Percentiles rank a stretch among this genome's conserved stretches.
These are phyloP conservation scores for Tachina fera DNA, from an alignment of 2,888 invertebrate genomes.

Conservation along the genomic window DNA sequence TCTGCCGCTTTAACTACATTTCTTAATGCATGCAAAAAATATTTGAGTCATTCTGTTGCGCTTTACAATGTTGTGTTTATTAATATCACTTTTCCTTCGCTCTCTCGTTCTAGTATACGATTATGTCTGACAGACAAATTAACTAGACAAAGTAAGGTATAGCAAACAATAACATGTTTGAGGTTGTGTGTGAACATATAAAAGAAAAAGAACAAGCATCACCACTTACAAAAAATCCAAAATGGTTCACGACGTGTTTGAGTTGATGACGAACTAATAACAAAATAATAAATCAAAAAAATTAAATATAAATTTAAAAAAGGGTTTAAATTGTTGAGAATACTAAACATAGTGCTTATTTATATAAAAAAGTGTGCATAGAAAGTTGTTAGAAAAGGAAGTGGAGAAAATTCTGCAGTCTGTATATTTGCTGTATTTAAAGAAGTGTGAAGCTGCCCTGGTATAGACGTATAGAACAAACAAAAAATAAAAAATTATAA, in stretches of 20 bases:
- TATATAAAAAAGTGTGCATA: slow-evolving; percentile 4
- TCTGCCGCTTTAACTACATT: background rate
- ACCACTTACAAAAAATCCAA: slow-evolving; percentile 73
- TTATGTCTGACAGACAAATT: slow-evolving; percentile 31
- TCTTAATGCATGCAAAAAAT: background rate
- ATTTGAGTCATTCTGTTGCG: slow-evolving; percentile 44
- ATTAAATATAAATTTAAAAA: slow-evolving; percentile 4
- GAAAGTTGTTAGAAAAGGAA: background rate
- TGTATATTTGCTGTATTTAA: slow-evolving; percentile 39
- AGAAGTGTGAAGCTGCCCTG: slow-evolving; percentile 55
- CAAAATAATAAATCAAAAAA: slow-evolving; percentile 51
- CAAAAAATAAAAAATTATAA: slow-evolving; percentile 19
- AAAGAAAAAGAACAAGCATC: slow-evolving; percentile 64
- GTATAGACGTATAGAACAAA: slow-evolving; percentile 69
- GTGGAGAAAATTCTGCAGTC: slow-evolving; percentile 22
- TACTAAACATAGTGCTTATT: background rate
- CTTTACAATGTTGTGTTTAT: slow-evolving; percentile 28
- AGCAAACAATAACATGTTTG: slow-evolving; percentile 61
- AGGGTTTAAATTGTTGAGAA: background rate
- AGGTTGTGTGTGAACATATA: slow-evolving; percentile 58
- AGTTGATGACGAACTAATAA: slow-evolving; percentile 75
- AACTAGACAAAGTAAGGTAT: slow-evolving; percentile 58
- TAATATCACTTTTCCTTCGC: background rate
- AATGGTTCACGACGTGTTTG: slow-evolving; percentile 76
- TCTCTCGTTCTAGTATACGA: slow-evolving; percentile 34